A percentile compares a stretch with the other conserved stretches of the same genome.
Conservation (phyloP, 37 sponge, comb jelly and placozoan species). For the Geodia barretti region DNA sequence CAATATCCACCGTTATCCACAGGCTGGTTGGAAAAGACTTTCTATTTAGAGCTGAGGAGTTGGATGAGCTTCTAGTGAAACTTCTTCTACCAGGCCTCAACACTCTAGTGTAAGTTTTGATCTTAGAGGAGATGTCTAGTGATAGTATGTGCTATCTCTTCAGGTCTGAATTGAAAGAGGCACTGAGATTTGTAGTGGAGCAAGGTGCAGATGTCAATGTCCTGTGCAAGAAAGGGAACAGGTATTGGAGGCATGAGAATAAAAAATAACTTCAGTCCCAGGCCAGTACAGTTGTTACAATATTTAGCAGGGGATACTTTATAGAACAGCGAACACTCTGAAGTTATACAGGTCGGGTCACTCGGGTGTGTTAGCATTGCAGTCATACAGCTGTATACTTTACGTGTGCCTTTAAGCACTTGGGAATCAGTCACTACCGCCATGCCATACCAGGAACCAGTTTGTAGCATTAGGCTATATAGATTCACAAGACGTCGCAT, state of each 20-base stretch:
- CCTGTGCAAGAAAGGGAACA: conserved; percentile 25
- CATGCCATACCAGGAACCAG: too few species aligned
- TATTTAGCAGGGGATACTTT: too few species aligned
- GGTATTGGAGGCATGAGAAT: background rate
- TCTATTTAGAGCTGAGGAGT: conserved; percentile 13
- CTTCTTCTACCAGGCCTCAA: conserved; percentile 2
- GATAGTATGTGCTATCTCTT: background rate
- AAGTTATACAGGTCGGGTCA: too few species aligned
- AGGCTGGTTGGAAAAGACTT: conserved; percentile 39
- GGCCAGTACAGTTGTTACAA: background rate
- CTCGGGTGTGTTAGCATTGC: too few species aligned
- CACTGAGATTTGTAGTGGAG: conserved; percentile 35
- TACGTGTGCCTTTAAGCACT: too few species aligned
- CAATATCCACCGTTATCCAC: background rate
- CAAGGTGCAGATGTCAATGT: conserved; percentile 46
- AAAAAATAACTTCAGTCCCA: background rate
- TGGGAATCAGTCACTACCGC: too few species aligned
- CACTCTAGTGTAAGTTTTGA: background rate
- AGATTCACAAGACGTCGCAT: too few species aligned
- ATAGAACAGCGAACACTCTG: too few species aligned
- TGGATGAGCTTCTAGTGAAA: conserved; percentile 4
- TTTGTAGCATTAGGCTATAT: too few species aligned
- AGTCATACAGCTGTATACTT: too few species aligned
- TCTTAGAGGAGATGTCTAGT: background rate
- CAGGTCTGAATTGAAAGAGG: conserved; percentile 11